Conservation (phyloP, 2,888 invertebrate genomes). For the Chymomyza fuscimana region DNA sequence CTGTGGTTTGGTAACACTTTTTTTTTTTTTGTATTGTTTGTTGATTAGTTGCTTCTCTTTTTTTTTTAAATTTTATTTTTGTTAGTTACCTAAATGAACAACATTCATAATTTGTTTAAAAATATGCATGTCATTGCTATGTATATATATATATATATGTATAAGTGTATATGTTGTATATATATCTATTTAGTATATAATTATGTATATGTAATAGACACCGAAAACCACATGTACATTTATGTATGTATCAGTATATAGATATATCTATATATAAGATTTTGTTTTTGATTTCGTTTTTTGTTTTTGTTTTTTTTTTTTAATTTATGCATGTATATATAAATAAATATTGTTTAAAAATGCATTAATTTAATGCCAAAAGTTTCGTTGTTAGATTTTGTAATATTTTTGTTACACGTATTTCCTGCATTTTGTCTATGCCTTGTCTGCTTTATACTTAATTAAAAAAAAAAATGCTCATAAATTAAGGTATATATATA, state of each 20-base stretch:
- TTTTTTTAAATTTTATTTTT: conserved; percentile 40
- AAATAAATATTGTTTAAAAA: conserved; percentile 66
- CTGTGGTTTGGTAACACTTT: not conserved
- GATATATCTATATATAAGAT: conserved; percentile 27
- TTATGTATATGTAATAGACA: conserved; percentile 66
- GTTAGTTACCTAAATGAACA: conserved; percentile 60
- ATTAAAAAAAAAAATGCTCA: conserved; percentile 39
- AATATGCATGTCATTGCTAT: conserved; percentile 44
- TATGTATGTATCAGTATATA: conserved; percentile 60
- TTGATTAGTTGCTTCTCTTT: conserved; percentile 15
- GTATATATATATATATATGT: conserved; percentile 37
- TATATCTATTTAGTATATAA: conserved; percentile 48
- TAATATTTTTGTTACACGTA: conserved; percentile 69
- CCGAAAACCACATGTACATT: conserved; percentile 73
- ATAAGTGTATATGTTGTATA: conserved; percentile 7
- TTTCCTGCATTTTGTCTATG: conserved; percentile 65
- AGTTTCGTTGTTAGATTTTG: conserved; percentile 72
- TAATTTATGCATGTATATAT: conserved; percentile 45
- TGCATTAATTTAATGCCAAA: conserved; percentile 71
- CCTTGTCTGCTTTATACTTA: conserved; percentile 29
- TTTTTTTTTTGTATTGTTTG: not conserved
- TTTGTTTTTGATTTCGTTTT: not conserved
- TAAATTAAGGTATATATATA: conserved; percentile 34
- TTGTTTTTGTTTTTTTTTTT: conserved; percentile 17
- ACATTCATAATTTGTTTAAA: conserved; percentile 63